phyloP scores from a whole-genome alignment of 2,888 invertebrate species.

The Apodemia zela region DNA sequence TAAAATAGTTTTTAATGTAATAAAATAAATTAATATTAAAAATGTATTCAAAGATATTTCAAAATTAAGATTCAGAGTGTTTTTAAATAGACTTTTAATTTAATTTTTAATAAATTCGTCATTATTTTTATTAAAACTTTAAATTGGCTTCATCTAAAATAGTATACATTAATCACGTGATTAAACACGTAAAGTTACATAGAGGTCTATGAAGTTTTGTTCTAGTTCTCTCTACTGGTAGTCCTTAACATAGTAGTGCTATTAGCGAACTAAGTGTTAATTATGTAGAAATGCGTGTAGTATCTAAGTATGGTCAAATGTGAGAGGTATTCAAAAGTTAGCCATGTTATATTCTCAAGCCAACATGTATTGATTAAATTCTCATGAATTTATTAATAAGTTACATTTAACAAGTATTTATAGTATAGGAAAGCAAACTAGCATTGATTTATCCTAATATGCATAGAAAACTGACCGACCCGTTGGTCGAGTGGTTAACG shows the following conservation, averaged over 20 bases:
- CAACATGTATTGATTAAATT: not conserved
- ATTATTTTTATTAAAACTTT: not conserved
- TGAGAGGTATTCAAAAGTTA: not conserved
- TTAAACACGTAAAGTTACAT: not conserved
- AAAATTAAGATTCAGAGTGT: no score
- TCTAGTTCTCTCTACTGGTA: conserved; percentile 15
- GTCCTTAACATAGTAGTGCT: conserved; percentile 19
- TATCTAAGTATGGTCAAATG: conserved; percentile 6
- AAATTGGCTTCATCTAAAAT: not conserved
- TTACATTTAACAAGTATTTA: no score
- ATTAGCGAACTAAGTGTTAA: conserved; percentile 18
- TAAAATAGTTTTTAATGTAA: no score
- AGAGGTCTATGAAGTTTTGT: conserved; percentile 9
- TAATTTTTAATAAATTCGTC: not conserved
- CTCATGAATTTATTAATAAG: not conserved
- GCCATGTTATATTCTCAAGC: not conserved
- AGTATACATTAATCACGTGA: not conserved
- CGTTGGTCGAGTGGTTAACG: no score
- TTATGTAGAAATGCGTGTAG: conserved; percentile 8
- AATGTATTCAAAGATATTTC: no score
- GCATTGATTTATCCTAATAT: no score
- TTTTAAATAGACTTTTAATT: no score
- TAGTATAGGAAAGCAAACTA: no score
- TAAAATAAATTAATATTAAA: no score
- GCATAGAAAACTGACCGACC: no score